Percentiles rank a stretch among this genome's conserved stretches.
Conservation (phyloP, 2,113 vertebrate genomes). For the Falcunculus frontatus region DNA sequence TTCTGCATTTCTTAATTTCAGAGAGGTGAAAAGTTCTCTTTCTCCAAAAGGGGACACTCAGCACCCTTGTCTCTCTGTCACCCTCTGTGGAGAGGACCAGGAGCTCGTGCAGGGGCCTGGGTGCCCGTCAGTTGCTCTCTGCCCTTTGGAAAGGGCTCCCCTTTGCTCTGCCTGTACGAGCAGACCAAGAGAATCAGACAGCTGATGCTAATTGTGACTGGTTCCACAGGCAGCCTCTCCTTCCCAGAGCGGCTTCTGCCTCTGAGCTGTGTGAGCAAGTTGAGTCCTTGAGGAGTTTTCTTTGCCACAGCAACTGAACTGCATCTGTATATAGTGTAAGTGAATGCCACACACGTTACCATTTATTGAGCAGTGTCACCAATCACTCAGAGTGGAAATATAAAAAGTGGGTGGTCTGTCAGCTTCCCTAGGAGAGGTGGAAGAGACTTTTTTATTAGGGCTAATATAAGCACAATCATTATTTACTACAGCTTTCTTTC, state of each 20-base stretch:
- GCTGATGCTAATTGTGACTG: accelerated
- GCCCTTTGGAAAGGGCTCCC: not conserved
- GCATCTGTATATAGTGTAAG: not conserved
- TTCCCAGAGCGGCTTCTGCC: accelerated
- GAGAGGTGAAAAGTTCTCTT: not conserved
- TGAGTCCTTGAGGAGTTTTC: not conserved
- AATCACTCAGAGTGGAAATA: not conserved
- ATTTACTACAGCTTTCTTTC: not conserved
- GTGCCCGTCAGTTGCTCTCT: not conserved
- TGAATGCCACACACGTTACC: not conserved
- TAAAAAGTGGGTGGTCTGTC: not conserved
- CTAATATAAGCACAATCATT: not conserved
- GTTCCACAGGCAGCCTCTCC: not conserved
- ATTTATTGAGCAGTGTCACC: not conserved
- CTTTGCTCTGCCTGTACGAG: not conserved
- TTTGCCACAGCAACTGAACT: not conserved
- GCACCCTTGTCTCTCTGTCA: no score
- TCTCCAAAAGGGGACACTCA: not conserved
- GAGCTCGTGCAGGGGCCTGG: accelerated
- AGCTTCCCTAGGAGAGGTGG: conserved; percentile 10
- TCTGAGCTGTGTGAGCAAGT: not conserved
- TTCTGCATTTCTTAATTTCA: not conserved
- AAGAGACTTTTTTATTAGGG: not conserved
- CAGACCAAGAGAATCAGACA: not conserved
- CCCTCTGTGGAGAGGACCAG: not conserved